Base-by-base conservation (phyloP, 2,888 invertebrate species). In the Drosophila glabriapex region DNA sequence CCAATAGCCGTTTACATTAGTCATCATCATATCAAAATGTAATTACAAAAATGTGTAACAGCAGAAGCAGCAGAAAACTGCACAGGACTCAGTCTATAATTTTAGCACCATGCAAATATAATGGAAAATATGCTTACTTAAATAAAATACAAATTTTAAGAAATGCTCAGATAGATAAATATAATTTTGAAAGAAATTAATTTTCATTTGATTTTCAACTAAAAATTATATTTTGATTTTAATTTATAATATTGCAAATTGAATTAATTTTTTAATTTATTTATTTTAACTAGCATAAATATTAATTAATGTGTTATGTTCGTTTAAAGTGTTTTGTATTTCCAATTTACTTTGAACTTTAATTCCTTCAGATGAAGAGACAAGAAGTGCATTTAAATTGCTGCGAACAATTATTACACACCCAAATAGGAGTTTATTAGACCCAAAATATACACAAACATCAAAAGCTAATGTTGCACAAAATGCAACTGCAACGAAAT, bases 371-470 rank as follows among this genome's bases (percentile, higher is more conserved):
- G 5, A 19, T 35, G 10, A 25, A 12, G 3, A 16, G 4, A 6
- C 4, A 22, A 35, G 35, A 35, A 16, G 22, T 4, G 3, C 16
- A 39, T 29, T 19, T 19, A 9, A 28, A 14, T 39, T 39, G 56
- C 39, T 29, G 4, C 2, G 16, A 31, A 58, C 58, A 58, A 58
- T 43, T 58, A 58, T 43, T 43, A 78, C 82, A 87, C 87, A 89
- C 89, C 85, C 90, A 90, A 90, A 77, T 83, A 73, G 71, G 68
- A 87, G 84, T 82, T 79, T 82, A 87, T 87, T 84, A 83, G 74
- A 78, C 70, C 80, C 56, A 59, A 62, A 50, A 68, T 73, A 79
- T 69, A 77, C 73, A 67, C 72, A 73, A 63, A 46, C 50, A 60
- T 39, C 14, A 39, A 70, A 73, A 68, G 54, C 58, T 60, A 50